phyloP scores from a whole-genome alignment of 1,140 invertebrate species.

The Mactra quadrangularis region DNA sequence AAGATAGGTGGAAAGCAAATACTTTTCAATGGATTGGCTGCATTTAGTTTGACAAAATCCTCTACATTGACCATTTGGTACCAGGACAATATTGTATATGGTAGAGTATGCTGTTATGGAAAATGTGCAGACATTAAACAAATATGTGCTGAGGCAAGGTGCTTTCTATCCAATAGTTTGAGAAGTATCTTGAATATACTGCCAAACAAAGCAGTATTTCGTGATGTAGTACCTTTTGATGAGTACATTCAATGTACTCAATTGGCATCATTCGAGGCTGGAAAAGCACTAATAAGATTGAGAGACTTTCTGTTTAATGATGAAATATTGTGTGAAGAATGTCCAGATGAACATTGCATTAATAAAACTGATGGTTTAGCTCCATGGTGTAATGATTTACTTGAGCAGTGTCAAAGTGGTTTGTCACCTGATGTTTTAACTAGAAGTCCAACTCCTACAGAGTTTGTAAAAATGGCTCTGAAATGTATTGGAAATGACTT shows the following conservation, averaged over 20 bases:
- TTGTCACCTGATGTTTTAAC: not conserved
- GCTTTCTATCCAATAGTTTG: not conserved
- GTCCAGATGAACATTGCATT: not conserved
- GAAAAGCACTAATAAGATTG: slow-evolving; percentile 19
- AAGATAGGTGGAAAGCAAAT: not conserved
- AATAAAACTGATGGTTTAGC: slow-evolving; percentile 4
- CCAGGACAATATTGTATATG: slow-evolving; percentile 42
- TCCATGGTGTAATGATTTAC: slow-evolving; percentile 7
- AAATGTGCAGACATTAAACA: not conserved
- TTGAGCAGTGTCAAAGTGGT: not conserved
- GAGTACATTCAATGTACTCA: slow-evolving; percentile 31
- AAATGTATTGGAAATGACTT: slow-evolving; percentile 4
- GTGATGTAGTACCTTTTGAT: slow-evolving; percentile 15
- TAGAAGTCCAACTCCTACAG: not conserved
- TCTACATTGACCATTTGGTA: slow-evolving; percentile 35
- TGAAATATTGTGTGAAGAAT: slow-evolving; percentile 2
- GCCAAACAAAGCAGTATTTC: not conserved
- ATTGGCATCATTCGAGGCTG: not conserved
- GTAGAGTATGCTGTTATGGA: not conserved
- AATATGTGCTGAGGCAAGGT: not conserved
- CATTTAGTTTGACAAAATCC: not conserved
- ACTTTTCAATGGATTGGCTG: slow-evolving; percentile 42
- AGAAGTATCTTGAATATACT: slow-evolving; percentile 8
- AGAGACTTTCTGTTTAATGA: slow-evolving; percentile 21
- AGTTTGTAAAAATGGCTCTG: not conserved